Base-by-base conservation (phyloP, 2,888 invertebrate species). In the Nematopogon swammerdamellus region DNA sequence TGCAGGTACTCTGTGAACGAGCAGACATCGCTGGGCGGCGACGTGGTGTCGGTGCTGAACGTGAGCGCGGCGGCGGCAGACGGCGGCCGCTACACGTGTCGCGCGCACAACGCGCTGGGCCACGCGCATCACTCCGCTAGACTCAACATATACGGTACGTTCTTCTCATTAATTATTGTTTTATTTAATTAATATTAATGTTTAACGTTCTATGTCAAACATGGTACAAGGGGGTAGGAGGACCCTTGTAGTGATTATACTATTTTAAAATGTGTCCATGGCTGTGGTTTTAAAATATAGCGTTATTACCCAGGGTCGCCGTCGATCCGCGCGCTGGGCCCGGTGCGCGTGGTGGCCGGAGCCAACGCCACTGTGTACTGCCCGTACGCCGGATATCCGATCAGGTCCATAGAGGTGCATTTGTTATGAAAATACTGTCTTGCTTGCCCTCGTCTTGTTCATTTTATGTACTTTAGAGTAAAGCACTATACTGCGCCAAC, bases 351-450 rank as follows among this genome's bases (percentile, higher is more conserved):
- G 42, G 88, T 92, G 53, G 91, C 91, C 48, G 89, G 89, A 48
- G 82, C 85, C 59, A 86, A 88, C 68, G 82, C 89, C 57, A 84
- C 85, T 55, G 79, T 93, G 58, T 82, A 85, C 63, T 93, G 93
- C 76, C 91, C 91, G 61, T 92, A 91, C 70, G 88, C 91, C 50
- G 93, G 93, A 61, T 91, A 90, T 80, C 92, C 93, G 59, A 87
- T 93, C 69, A 84, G 85, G 64, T 82, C 72, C 65, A 73, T 75
- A 73, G 70, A 75, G 74, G 75, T 74, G 75, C 75, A 75, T 74
- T 68, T 62, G 63, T 60, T 68, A 67, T 63, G 64, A 67, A 66
- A 60, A 68, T 44, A 10, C 44, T 19, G 19, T 44, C 43, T 43
- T 44, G 18, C 18, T 19, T 44, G 6, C 16, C 4, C 43, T 43